Evolutionary conservation across 1,140 invertebrate genomes (phyloP).

Genomic region (Rhizoglyphus robini): DNA sequence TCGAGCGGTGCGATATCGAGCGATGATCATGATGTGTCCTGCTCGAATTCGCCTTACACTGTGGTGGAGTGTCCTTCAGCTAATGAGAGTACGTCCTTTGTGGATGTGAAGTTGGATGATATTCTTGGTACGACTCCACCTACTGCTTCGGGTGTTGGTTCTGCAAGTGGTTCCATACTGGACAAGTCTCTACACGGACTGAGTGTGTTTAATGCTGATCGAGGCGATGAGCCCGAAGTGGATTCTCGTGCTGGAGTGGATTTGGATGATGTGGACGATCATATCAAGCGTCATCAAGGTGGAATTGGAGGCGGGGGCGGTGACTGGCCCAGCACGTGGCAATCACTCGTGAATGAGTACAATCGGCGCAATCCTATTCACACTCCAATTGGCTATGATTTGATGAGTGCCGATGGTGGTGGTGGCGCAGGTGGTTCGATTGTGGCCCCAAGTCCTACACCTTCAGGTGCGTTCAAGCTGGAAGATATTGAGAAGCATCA

Average conservation of each 20-base stretch:
- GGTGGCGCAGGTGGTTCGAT: background rate
- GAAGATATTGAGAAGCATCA: background rate
- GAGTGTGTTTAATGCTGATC: background rate
- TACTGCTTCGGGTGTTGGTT: background rate
- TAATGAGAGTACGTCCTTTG: background rate
- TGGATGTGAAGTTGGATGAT: background rate
- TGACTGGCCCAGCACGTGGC: background rate
- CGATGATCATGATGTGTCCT: too few relatives aligned
- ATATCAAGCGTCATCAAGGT: too few relatives aligned
- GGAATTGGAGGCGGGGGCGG: too few relatives aligned
- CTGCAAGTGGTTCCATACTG: too few relatives aligned
- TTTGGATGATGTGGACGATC: too few relatives aligned
- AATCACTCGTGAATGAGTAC: background rate
- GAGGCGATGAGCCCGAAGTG: background rate
- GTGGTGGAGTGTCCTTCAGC: background rate
- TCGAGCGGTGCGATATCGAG: too few relatives aligned
- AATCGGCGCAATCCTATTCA: background rate
- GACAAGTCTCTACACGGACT: background rate
- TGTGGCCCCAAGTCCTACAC: background rate
- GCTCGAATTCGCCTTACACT: background rate
- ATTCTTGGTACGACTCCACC: background rate
- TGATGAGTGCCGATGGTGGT: background rate
- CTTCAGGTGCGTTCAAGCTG: background rate
- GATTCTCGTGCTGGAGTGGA: too few relatives aligned
- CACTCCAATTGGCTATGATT: conserved; percentile 5